phyloP scores from a whole-genome alignment of 2,888 invertebrate species.

The Griposia aprilina region DNA sequence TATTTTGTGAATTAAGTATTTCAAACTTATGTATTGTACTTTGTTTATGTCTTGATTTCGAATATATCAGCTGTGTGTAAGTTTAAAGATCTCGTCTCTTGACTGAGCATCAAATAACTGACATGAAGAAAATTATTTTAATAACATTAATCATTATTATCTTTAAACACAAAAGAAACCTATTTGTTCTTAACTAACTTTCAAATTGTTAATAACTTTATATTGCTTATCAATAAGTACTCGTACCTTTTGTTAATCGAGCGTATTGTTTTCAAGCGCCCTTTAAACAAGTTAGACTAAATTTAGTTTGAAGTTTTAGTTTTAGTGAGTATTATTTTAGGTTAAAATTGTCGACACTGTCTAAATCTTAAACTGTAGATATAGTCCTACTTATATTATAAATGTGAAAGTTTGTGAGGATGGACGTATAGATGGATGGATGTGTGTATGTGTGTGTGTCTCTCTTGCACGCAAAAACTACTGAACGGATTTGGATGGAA shows the following conservation, averaged over 20 bases:
- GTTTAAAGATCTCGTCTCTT: too few species aligned
- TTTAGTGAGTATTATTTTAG: constrained; percentile 21
- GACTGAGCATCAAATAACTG: too few species aligned
- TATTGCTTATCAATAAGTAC: constrained; percentile 25
- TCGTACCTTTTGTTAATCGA: constrained; percentile 5
- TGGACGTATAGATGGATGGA: too few species aligned
- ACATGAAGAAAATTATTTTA: too few species aligned
- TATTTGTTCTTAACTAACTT: constrained; percentile 14
- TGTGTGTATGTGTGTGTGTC: too few species aligned
- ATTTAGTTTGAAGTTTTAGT: constrained; percentile 10
- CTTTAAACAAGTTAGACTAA: constrained; percentile 15
- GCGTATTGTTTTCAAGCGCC: constrained; percentile 16
- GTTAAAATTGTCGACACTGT: constrained; percentile 1
- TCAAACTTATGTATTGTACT: background rate
- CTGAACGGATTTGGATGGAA: too few species aligned
- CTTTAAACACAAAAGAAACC: background rate
- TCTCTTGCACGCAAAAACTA: too few species aligned
- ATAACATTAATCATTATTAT: too few species aligned
- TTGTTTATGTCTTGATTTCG: too few species aligned
- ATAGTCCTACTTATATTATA: too few species aligned
- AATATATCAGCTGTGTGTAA: too few species aligned
- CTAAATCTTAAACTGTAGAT: background rate
- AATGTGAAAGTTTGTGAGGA: too few species aligned
- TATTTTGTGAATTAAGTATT: background rate
- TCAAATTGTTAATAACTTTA: constrained; percentile 8